Percentiles rank a stretch among this genome's conserved stretches.
phyloP scores from a whole-genome alignment of 2,888 invertebrate genomes.

The Meghimatium bilineatum region DNA sequence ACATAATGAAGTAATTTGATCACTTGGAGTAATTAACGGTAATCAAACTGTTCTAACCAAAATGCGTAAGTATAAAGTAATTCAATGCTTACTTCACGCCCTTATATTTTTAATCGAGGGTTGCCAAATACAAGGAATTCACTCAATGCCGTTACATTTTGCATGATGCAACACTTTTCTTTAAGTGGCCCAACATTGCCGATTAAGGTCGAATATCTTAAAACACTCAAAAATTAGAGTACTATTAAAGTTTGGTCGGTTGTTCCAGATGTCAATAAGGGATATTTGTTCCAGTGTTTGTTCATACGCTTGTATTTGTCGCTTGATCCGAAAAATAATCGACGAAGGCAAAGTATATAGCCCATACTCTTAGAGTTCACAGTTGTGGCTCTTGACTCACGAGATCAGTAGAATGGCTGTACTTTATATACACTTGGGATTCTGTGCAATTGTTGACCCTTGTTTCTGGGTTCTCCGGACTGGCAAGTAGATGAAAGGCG shows the following conservation, averaged over 20 bases:
- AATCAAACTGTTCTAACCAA: neutral
- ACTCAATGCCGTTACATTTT: neutral
- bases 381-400: neutral
- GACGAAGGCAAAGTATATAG: neutral
- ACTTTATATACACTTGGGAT: neutral
- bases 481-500: constrained; percentile 11
- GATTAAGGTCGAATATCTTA: neutral
- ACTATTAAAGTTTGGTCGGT: neutral
- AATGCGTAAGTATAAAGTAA: constrained; percentile 1
- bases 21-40: constrained; percentile 17
- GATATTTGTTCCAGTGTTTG: neutral
- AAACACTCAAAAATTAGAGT: neutral
- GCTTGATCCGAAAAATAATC: neutral
- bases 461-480: neutral
- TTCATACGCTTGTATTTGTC: neutral
- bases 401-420: constrained; percentile 6
- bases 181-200: neutral
- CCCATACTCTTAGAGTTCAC: neutral
- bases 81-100: constrained; percentile 24
- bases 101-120: neutral
- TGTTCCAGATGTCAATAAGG: neutral
- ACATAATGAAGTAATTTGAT: constrained; percentile 28
- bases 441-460: neutral
- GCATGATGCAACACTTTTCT: neutral
- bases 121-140: neutral